phyloP scores from a whole-genome alignment of 2,797 vertebrate genomes.

The Chelmon rostratus region DNA sequence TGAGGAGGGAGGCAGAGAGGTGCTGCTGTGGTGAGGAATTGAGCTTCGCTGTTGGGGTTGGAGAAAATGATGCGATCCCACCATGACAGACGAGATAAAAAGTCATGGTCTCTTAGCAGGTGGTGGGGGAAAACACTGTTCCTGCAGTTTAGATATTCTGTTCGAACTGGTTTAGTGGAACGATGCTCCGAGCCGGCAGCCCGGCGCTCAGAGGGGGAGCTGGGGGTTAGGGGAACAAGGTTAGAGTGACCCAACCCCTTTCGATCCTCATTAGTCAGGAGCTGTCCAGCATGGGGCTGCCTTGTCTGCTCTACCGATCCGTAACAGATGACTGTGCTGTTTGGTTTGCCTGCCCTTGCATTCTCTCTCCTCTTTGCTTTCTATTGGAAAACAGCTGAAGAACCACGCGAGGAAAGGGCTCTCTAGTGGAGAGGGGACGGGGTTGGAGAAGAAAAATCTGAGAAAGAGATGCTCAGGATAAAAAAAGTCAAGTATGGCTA shows the following conservation, averaged over 20 bases:
- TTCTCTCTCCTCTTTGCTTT: slow-evolving; percentile 26
- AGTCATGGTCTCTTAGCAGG: slow-evolving; percentile 43
- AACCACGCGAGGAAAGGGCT: slow-evolving; percentile 39
- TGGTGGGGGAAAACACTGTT: slow-evolving; percentile 37
- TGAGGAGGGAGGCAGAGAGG: slow-evolving; percentile 11
- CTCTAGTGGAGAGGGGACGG: slow-evolving; percentile 29
- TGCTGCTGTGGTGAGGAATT: slow-evolving; percentile 41
- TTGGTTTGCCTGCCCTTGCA: slow-evolving; percentile 46
- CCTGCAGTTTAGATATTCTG: slow-evolving; percentile 43
- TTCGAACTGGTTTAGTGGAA: slow-evolving; percentile 53
- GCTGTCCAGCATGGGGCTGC: slow-evolving; percentile 41
- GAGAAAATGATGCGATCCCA: slow-evolving; percentile 56
- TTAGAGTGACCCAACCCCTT: slow-evolving; percentile 47
- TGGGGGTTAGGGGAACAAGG: slow-evolving; percentile 38
- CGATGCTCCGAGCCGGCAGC: slow-evolving; percentile 6
- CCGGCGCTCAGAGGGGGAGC: slow-evolving; percentile 28
- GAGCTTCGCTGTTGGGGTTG: slow-evolving; percentile 35
- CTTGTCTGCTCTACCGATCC: slow-evolving; percentile 64
- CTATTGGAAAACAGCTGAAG: slow-evolving; percentile 57
- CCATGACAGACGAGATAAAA: slow-evolving; percentile 42
- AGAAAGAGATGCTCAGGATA: slow-evolving; percentile 25
- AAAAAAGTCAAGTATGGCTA: background rate
- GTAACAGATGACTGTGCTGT: slow-evolving; percentile 72
- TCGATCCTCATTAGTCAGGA: slow-evolving; percentile 56
- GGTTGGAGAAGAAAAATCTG: slow-evolving; percentile 38